Conservation (phyloP, 1,140 invertebrate genomes). For the Lepidurus apus region DNA sequence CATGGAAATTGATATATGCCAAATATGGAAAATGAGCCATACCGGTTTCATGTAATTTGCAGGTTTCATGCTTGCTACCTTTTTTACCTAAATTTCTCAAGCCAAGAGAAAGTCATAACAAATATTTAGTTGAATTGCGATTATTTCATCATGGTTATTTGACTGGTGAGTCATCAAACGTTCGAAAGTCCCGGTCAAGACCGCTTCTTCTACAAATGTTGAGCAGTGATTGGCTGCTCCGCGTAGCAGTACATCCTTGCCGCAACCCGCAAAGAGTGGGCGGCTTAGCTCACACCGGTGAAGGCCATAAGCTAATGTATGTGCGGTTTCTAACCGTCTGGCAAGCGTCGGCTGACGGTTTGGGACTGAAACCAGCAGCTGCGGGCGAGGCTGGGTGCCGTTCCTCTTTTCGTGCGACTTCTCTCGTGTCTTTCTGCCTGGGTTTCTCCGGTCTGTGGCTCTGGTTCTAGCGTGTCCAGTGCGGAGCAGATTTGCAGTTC, state of each 20-base stretch:
- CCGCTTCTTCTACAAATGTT: background rate
- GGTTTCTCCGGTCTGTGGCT: constrained; percentile 20
- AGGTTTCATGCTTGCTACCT: too few species aligned
- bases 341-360: background rate
- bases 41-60: too few species aligned
- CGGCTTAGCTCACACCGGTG: background rate
- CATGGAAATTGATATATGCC: too few species aligned
- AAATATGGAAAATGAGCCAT: too few species aligned
- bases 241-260: background rate
- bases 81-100: too few species aligned
- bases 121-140: too few species aligned
- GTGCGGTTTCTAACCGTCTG: background rate
- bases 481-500: background rate
- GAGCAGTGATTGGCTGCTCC: background rate
- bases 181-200: constrained; percentile 1
- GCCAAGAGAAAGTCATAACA: too few species aligned
- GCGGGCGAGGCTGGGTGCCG: background rate
- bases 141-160: too few species aligned
- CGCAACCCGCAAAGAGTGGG: background rate
- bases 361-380: background rate
- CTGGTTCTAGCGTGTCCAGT: constrained; percentile 10
- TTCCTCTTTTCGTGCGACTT: constrained; percentile 10
- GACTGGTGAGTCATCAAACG: background rate
- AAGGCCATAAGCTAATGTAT: background rate
- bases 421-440: constrained; percentile 8